phyloP scores from a whole-genome alignment of 2,797 vertebrate species.

The Luscinia megarhynchos region DNA sequence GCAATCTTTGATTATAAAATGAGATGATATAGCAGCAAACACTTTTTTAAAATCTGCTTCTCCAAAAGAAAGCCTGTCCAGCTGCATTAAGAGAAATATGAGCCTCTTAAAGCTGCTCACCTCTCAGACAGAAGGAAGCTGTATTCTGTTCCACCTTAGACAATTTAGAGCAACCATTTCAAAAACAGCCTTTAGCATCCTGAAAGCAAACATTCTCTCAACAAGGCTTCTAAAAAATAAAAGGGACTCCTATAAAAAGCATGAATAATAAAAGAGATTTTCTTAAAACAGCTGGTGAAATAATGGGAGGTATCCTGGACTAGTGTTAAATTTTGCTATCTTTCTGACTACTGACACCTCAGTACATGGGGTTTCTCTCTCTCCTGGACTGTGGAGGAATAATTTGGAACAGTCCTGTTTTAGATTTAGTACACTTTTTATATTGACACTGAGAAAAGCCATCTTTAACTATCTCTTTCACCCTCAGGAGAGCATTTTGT shows the following conservation, averaged over 20 bases:
- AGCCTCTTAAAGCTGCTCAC: neutral
- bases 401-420: neutral
- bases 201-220: neutral
- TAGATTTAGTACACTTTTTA: neutral
- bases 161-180: conserved; percentile 36
- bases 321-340: neutral
- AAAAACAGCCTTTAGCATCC: neutral
- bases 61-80: neutral
- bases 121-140: neutral
- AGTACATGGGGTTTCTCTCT: neutral
- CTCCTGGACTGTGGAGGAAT: neutral
- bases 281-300: neutral
- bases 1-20: neutral
- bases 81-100: conserved; percentile 35
- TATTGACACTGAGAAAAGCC: neutral
- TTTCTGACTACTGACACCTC: neutral
- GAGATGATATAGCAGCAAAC: neutral
- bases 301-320: neutral
- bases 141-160: neutral
- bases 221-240: neutral
- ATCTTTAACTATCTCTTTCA: neutral
- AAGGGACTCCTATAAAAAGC: neutral
- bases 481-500: neutral
- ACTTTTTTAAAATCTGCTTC: neutral
- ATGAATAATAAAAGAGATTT: neutral